Percentiles rank a stretch among this genome's conserved stretches.
These are phyloP conservation scores for Acrocyrtus sp. DNA, from an alignment of 2,888 invertebrate genomes.

Conservation along the genomic window DNA sequence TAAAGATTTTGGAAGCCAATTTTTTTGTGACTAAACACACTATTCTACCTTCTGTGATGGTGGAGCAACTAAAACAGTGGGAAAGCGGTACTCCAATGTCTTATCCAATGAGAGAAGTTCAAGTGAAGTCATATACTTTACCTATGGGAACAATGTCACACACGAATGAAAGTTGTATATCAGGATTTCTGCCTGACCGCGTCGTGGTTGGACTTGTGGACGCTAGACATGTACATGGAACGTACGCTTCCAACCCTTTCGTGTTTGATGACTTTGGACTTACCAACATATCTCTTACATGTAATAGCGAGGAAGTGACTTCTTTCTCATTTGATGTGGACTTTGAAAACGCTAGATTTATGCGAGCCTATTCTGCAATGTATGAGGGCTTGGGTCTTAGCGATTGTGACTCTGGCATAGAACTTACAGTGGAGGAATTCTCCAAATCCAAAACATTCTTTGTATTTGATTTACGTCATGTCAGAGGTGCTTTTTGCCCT, in stretches of 20 bases:
- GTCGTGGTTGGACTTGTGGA: not conserved
- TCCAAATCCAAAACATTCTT: slow-evolving; percentile 21
- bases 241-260: not conserved
- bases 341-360: slow-evolving; percentile 6
- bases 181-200: slow-evolving; percentile 19
- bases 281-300: not conserved
- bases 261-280: slow-evolving; percentile 15
- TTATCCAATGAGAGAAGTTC: slow-evolving; percentile 16
- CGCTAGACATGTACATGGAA: slow-evolving; percentile 8
- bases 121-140: slow-evolving; percentile 19
- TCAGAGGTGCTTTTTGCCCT: slow-evolving; percentile 1
- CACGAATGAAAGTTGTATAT: slow-evolving; percentile 1
- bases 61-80: not conserved
- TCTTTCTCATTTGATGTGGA: not conserved
- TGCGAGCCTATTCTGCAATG: slow-evolving; percentile 4
- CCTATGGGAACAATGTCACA: not conserved
- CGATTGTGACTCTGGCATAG: slow-evolving; percentile 13
- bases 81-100: not conserved
- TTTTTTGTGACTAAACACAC: slow-evolving; percentile 15
- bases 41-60: not conserved
- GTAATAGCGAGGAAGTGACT: slow-evolving; percentile 11
- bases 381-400: slow-evolving; percentile 22
- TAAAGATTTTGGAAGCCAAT: not conserved
- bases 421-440: slow-evolving; percentile 11
- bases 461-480: slow-evolving; percentile 24